Conservation (phyloP, 2,113 vertebrate species). For the Ophiodon elongatus region DNA sequence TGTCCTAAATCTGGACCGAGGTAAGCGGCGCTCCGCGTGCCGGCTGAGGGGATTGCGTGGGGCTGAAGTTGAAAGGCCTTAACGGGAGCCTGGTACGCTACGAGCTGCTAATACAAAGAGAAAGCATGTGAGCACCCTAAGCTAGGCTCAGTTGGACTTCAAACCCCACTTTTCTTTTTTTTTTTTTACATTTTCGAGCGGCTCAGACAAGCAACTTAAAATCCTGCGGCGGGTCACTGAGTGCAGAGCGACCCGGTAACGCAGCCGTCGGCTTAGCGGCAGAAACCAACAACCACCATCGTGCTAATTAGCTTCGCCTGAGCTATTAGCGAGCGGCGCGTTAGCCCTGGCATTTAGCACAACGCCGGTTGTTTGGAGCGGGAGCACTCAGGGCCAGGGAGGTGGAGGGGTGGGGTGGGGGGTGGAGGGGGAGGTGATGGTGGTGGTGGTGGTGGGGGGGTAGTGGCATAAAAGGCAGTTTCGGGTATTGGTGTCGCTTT, state of each 20-base stretch:
- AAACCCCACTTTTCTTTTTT: conserved; percentile 32
- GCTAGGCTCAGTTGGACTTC: conserved; percentile 67
- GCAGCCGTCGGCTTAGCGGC: conserved; percentile 12
- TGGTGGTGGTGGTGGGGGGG: conserved; percentile 16
- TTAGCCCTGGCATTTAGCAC: conserved; percentile 45
- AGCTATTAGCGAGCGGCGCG: conserved; percentile 42
- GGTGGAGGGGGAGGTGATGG: background rate
- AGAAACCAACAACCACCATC: conserved; percentile 21
- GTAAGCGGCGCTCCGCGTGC: conserved; percentile 31
- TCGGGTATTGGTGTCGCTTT: conserved; percentile 74
- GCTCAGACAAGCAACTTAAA: conserved; percentile 82
- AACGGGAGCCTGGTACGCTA: conserved; percentile 80
- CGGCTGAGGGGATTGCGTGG: conserved; percentile 77
- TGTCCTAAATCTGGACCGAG: conserved; percentile 46
- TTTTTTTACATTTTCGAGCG: conserved; percentile 52
- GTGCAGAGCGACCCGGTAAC: conserved; percentile 52
- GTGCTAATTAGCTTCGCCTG: conserved; percentile 39
- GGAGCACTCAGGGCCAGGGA: background rate
- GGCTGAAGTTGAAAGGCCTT: conserved; percentile 76
- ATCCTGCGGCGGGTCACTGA: conserved; percentile 75
- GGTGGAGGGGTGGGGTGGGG: background rate
- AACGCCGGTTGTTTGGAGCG: background rate
- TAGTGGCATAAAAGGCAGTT: conserved; percentile 65
- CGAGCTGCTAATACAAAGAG: conserved; percentile 82
- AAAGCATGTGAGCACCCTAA: conserved; percentile 84